Conservation (phyloP, 2,888 invertebrate species). For the Zonitis immaculata region DNA sequence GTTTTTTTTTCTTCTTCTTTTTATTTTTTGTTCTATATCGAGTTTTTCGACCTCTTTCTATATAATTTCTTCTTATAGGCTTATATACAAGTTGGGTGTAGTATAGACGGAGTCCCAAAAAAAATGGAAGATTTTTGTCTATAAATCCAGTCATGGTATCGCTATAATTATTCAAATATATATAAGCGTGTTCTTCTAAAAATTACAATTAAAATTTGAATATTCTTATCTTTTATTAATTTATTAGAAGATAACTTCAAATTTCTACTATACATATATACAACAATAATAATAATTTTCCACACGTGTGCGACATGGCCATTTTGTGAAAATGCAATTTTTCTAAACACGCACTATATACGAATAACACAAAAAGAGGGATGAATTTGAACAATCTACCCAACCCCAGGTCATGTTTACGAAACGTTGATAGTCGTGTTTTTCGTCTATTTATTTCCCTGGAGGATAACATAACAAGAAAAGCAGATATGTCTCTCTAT, state of each 20-base stretch:
- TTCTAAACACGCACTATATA: slow-evolving; percentile 34
- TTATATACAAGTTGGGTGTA: too few species aligned
- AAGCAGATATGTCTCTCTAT: background rate
- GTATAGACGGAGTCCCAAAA: too few species aligned
- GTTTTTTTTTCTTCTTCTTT: too few species aligned
- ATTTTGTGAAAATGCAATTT: slow-evolving; percentile 34
- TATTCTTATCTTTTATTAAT: background rate
- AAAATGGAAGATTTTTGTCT: too few species aligned
- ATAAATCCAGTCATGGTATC: too few species aligned
- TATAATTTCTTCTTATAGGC: background rate
- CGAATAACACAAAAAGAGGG: slow-evolving; percentile 19
- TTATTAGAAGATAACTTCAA: background rate
- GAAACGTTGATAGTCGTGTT: slow-evolving; percentile 32
- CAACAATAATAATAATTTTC: slow-evolving; percentile 20
- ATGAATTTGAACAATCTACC: slow-evolving; percentile 27
- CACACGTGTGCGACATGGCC: slow-evolving; percentile 32
- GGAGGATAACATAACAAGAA: slow-evolving; percentile 21
- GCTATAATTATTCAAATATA: too few species aligned
- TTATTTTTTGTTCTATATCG: too few species aligned
- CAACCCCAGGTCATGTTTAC: slow-evolving; percentile 36
- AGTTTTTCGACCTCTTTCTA: background rate
- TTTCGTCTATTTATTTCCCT: slow-evolving; percentile 37
- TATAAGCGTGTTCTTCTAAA: too few species aligned
- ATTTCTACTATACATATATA: slow-evolving; percentile 6
- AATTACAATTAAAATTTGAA: too few species aligned